These are phyloP conservation scores for Capreolus pygargus DNA, from an alignment of 2,113 vertebrate species.

Conservation along the genomic window DNA sequence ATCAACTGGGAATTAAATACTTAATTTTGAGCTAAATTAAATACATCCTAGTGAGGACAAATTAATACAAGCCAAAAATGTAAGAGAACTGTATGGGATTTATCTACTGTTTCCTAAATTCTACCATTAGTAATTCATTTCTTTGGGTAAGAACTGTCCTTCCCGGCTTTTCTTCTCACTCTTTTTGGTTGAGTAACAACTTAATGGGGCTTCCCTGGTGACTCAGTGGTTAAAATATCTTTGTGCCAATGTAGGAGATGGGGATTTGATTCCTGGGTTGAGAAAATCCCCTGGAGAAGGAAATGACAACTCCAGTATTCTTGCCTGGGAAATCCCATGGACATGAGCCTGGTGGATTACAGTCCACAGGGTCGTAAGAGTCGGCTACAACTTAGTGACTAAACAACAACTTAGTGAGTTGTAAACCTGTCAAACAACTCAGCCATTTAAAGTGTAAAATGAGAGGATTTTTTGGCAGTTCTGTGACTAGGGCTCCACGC, in stretches of 20 bases:
- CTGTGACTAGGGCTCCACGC: background rate
- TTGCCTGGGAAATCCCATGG: background rate
- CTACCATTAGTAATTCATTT: background rate
- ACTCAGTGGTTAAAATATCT: background rate
- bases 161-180: background rate
- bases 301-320: background rate
- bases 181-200: background rate
- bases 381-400: background rate
- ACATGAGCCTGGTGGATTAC: background rate
- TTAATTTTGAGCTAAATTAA: constrained; percentile 28
- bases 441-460: background rate
- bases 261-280: background rate
- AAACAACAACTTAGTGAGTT: background rate
- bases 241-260: background rate
- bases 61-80: constrained; percentile 11
- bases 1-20: background rate
- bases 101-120: background rate
- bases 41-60: background rate
- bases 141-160: background rate
- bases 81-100: background rate
- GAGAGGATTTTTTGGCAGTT: background rate
- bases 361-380: background rate
- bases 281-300: background rate
- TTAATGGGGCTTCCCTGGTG: background rate
- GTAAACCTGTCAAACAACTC: background rate